Conservation (phyloP, 2,113 vertebrate genomes). For the Pedionomus torquatus region DNA sequence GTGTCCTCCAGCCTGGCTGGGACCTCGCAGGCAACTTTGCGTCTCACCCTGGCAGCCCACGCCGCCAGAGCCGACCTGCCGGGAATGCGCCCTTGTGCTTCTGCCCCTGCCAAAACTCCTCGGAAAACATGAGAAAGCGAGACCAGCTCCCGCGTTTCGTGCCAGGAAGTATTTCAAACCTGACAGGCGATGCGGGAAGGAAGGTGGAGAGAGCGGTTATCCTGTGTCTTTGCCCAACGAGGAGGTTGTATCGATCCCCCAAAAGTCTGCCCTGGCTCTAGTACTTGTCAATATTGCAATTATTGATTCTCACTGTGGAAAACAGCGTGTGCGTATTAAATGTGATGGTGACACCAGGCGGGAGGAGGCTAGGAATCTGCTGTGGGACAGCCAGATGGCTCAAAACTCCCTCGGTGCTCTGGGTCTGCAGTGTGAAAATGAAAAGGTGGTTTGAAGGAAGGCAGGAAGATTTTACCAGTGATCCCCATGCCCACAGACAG, state of each 20-base stretch:
- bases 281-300: background rate
- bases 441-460: background rate
- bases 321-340: background rate
- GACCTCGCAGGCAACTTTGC: background rate
- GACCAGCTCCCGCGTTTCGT: background rate
- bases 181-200: background rate
- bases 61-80: background rate
- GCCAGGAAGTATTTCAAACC: background rate
- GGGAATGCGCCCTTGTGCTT: background rate
- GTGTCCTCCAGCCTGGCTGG: background rate
- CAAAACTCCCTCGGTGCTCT: background rate
- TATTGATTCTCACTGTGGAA: background rate
- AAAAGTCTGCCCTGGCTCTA: background rate
- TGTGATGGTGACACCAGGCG: background rate
- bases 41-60: background rate
- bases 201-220: fast-evolving
- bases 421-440: background rate
- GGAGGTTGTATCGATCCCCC: background rate
- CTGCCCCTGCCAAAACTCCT: background rate
- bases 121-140: background rate
- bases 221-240: background rate
- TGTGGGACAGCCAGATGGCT: background rate
- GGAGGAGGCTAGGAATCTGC: background rate
- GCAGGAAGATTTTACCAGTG: background rate
- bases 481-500: background rate